phyloP scores from a whole-genome alignment of 1,140 invertebrate species.

The Drosophila ananassae region DNA sequence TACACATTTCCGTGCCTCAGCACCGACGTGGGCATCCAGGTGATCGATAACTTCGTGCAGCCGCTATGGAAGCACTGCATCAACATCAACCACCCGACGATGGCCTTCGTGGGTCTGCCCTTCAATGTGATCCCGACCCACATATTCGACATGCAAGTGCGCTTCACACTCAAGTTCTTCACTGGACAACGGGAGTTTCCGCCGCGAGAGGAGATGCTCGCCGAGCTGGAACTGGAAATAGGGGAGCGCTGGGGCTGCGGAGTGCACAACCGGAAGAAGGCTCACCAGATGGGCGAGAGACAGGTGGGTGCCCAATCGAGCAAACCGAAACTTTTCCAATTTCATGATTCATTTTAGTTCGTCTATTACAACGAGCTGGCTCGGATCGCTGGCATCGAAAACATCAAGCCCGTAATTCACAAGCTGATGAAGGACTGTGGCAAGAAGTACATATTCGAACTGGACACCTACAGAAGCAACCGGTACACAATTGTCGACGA shows the following conservation, averaged over 20 bases:
- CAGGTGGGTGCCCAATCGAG: constrained; percentile 84
- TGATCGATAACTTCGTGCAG: constrained; percentile 91
- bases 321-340: not conserved
- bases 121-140: constrained; percentile 92
- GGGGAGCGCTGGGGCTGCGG: constrained; percentile 85
- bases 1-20: constrained; percentile 93
- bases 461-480: constrained; percentile 87
- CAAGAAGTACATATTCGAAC: constrained; percentile 87
- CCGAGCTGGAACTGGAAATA: constrained; percentile 87
- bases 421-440: constrained; percentile 89
- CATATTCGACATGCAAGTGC: constrained; percentile 93
- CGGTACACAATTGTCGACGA: constrained; percentile 88
- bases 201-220: constrained; percentile 87
- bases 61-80: constrained; percentile 95
- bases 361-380: constrained; percentile 90
- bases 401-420: constrained; percentile 88
- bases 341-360: constrained; percentile 83
- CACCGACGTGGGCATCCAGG: constrained; percentile 88
- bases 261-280: constrained; percentile 86
- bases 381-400: constrained; percentile 86
- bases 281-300: constrained; percentile 90
- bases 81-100: constrained; percentile 90
- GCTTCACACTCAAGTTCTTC: constrained; percentile 89
- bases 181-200: constrained; percentile 88
- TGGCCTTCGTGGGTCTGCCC: constrained; percentile 93